Evolutionary conservation across 2,888 invertebrate genomes (phyloP).

Genomic region (Campoplex nolae): DNA sequence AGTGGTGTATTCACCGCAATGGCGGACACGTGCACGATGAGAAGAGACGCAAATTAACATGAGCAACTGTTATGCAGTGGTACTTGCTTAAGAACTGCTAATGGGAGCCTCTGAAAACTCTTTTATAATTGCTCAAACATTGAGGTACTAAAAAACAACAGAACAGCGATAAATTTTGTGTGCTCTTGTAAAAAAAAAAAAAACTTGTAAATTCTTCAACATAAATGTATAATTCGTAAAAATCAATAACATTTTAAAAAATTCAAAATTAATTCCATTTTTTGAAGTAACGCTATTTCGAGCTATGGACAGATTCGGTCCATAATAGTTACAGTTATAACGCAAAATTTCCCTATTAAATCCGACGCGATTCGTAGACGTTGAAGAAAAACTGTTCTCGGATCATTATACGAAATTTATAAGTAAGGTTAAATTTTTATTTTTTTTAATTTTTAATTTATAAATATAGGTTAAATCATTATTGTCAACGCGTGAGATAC

Average conservation of each 20-base stretch:
- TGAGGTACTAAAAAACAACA: not conserved
- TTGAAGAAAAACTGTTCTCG: not conserved
- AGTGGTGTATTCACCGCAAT: not conserved
- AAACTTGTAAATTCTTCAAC: not conserved
- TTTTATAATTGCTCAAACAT: conserved; percentile 69
- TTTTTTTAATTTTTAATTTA: no score
- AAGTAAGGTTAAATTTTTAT: not conserved
- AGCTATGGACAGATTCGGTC: not conserved
- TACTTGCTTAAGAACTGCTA: conserved; percentile 72
- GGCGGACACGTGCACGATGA: conserved; percentile 28
- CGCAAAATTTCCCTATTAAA: not conserved
- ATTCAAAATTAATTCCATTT: not conserved
- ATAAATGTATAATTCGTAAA: not conserved
- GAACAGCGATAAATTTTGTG: not conserved
- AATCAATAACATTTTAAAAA: not conserved
- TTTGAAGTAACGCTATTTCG: not conserved
- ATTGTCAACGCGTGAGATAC: not conserved
- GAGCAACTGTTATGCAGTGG: conserved; percentile 71
- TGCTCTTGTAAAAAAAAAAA: not conserved
- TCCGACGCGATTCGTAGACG: conserved; percentile 9
- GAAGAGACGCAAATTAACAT: conserved; percentile 51
- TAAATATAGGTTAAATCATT: no score
- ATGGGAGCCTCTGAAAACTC: conserved; percentile 68
- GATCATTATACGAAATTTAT: conserved; percentile 1
- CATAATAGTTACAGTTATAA: not conserved